phyloP scores from a whole-genome alignment of 2,888 invertebrate genomes.

The Chloroclystis v-ata region DNA sequence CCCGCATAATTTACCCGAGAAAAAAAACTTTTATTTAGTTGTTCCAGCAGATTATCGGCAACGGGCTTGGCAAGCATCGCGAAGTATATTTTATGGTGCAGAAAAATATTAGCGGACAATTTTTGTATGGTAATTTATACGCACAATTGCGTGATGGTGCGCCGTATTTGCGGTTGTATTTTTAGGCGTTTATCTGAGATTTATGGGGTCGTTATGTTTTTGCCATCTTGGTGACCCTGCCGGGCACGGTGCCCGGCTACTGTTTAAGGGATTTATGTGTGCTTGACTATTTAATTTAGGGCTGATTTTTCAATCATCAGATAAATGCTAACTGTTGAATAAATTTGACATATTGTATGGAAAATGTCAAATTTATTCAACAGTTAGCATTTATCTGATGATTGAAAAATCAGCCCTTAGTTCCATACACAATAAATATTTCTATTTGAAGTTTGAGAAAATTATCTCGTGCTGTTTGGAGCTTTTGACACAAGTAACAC shows the following conservation, averaged over 20 bases:
- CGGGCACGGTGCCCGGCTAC: not conserved
- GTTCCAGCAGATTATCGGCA: conserved; percentile 26
- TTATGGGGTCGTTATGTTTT: conserved; percentile 22
- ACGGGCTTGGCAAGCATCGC: conserved; percentile 20
- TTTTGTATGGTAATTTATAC: conserved; percentile 25
- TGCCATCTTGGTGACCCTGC: conserved; percentile 16
- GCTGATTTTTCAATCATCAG: too few species aligned
- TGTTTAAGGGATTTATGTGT: not conserved
- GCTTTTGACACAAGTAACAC: too few species aligned
- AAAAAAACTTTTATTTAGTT: conserved; percentile 27
- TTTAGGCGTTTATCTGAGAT: conserved; percentile 19
- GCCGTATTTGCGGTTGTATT: conserved; percentile 20
- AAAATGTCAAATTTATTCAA: too few species aligned
- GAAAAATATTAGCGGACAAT: conserved; percentile 21
- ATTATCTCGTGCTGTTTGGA: too few species aligned
- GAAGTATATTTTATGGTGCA: conserved; percentile 21
- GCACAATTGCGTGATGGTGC: conserved; percentile 21
- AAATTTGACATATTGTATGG: too few species aligned
- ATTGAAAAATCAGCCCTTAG: too few species aligned
- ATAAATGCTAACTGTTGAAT: too few species aligned
- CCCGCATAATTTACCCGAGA: conserved; percentile 54
- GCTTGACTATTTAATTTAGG: too few species aligned
- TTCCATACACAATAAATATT: too few species aligned
- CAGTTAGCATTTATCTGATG: too few species aligned
- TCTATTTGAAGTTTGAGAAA: too few species aligned